phyloP scores from a whole-genome alignment of 1,140 invertebrate species.

The Carposina sasakii region DNA sequence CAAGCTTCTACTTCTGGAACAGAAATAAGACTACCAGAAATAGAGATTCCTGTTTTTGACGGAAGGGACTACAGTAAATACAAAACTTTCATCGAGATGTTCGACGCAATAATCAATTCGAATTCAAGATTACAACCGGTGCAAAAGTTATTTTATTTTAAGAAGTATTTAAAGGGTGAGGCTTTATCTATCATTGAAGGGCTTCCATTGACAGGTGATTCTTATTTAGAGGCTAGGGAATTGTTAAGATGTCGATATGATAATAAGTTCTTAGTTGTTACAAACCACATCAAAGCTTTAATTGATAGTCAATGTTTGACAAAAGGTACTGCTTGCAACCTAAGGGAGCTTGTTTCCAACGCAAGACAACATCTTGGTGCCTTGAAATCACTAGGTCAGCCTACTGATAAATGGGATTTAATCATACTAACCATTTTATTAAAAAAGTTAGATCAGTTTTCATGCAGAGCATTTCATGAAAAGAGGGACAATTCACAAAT shows the following conservation, averaged over 20 bases:
- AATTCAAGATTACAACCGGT: slow-evolving; percentile 5
- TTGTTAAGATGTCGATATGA: slow-evolving; percentile 13
- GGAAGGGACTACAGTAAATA: slow-evolving; percentile 6
- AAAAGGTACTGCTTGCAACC: slow-evolving; percentile 2
- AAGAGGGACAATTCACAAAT: not conserved
- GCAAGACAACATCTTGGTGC: slow-evolving; percentile 9
- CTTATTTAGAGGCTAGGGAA: slow-evolving; percentile 5
- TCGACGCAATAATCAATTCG: slow-evolving; percentile 8
- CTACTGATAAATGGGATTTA: not conserved
- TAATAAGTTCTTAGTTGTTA: slow-evolving; percentile 4
- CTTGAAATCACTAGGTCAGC: not conserved
- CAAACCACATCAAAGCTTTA: slow-evolving; percentile 9
- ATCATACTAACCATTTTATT: not conserved
- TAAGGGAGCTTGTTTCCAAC: slow-evolving; percentile 1
- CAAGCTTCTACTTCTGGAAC: too few species aligned
- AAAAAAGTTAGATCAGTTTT: not conserved
- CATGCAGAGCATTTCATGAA: not conserved
- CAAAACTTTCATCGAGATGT: slow-evolving; percentile 14
- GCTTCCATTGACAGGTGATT: slow-evolving; percentile 12
- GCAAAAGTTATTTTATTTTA: slow-evolving; percentile 14
- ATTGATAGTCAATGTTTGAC: slow-evolving; percentile 8
- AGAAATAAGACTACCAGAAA: too few species aligned
- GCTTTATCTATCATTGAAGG: slow-evolving; percentile 5
- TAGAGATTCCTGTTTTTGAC: not conserved
- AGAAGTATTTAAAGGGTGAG: slow-evolving; percentile 4